phyloP scores from a whole-genome alignment of 2,888 invertebrate species.

The Octodonta nipae region DNA sequence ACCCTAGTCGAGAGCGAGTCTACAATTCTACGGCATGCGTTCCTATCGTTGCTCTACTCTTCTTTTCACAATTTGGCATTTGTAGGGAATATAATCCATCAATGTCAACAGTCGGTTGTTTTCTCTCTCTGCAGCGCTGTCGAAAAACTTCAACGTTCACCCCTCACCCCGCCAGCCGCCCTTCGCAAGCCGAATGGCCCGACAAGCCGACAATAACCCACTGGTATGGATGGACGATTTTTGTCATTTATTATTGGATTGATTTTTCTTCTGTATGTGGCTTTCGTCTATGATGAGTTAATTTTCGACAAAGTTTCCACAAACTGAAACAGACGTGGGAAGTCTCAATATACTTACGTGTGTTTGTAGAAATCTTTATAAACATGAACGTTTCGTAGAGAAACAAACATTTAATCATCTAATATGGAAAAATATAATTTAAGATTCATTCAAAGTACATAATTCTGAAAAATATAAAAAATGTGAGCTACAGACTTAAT shows the following conservation, averaged over 20 bases:
- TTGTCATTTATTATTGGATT: constrained; percentile 40
- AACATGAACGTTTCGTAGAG: too few relatives aligned
- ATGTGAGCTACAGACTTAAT: too few relatives aligned
- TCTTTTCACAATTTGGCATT: constrained; percentile 42
- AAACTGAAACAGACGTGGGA: too few relatives aligned
- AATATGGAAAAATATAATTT: too few relatives aligned
- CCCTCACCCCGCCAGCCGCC: constrained; percentile 22
- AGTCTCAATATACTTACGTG: too few relatives aligned
- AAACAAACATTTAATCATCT: too few relatives aligned
- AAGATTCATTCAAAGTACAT: too few relatives aligned
- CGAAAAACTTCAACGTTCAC: constrained; percentile 19
- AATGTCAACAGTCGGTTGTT: constrained; percentile 39
- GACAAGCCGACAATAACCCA: constrained; percentile 35
- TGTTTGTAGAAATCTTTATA: too few relatives aligned
- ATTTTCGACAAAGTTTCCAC: too few relatives aligned
- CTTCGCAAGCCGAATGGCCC: constrained; percentile 20
- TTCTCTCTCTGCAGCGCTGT: constrained; percentile 17
- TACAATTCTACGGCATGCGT: constrained; percentile 31
- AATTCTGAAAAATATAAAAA: too few relatives aligned
- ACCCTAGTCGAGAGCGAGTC: constrained; percentile 28
- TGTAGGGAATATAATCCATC: constrained; percentile 41
- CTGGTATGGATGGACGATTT: constrained; percentile 39
- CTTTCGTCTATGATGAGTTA: constrained; percentile 32
- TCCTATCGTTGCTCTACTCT: constrained; percentile 35
- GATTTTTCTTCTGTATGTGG: constrained; percentile 33